Base-by-base conservation (phyloP, 2,113 vertebrate species). In the Boulengeromyrus knoepffleri region DNA sequence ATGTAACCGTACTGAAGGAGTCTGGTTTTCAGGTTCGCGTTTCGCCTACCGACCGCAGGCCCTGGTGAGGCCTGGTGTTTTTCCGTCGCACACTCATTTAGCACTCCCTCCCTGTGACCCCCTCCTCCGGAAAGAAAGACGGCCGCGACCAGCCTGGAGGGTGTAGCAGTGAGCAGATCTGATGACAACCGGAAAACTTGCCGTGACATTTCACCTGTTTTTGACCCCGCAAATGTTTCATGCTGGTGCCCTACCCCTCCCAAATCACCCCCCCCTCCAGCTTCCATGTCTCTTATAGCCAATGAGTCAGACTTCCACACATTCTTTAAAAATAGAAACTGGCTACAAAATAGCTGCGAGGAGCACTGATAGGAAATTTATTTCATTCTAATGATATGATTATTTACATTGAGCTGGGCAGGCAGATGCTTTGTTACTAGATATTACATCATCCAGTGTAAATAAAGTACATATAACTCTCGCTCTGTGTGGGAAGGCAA, bases 311-410 rank as follows among this genome's bases (percentile, higher is more conserved):
- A 50, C 24, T n/a, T 50, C 31, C 31, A 53, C 47, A 50, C 46
- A 27, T 74, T 87, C 49, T 87, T 87, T 90, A 58, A 58, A 86
- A 52, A 86, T 50, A 24, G 47, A 87, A 52, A 39, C 52, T 27
- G 27, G 10, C 50, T 77, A 5, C 36, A 39, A 77, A 77, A 77
- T 77, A 77, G 70, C 85, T 53, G 45, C 13, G 5, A 53, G 85
- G 49, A 27, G 0, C 27, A 50, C n/a, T 17, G 24, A 52, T 47
- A 87, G 46, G 9, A 36, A 87, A 87, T 58, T 39, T 12, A 87
- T 56, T 87, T 52, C n/a, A 27, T 27, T 66, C 62, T 66, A 47
- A 50, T 86, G 46, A 49, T 86, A 86, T 86, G 49, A 53, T 87
- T 87, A 53, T 87, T 87, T 87, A 56, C 85, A 87, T 87, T 56